phyloP scores from a whole-genome alignment of 1,140 invertebrate genomes.

The Belonocnema kinseyi region DNA sequence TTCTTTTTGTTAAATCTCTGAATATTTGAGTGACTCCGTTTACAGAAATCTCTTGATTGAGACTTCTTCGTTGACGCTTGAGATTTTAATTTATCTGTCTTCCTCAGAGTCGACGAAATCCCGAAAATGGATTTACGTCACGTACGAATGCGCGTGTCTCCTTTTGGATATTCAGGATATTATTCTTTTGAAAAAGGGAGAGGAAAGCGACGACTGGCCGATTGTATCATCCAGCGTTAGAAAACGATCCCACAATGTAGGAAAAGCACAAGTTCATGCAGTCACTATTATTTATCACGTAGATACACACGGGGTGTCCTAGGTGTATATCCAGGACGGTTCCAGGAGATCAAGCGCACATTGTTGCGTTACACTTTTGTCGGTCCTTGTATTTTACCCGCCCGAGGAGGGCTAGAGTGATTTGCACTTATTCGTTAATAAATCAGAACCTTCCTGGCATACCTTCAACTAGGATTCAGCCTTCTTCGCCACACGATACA shows the following conservation, averaged over 20 bases:
- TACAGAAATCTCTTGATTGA: not conserved
- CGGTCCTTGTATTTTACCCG: slow-evolving; percentile 55
- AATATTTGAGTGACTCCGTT: not conserved
- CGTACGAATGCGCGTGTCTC: slow-evolving; percentile 22
- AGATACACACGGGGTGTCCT: slow-evolving; percentile 47
- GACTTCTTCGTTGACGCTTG: not conserved
- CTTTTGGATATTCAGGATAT: slow-evolving; percentile 32
- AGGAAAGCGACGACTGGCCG: slow-evolving; percentile 25
- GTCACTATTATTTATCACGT: slow-evolving; percentile 69
- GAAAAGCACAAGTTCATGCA: slow-evolving; percentile 71
- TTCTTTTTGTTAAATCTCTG: not conserved
- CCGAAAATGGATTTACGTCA: slow-evolving; percentile 35
- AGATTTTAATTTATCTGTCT: not conserved
- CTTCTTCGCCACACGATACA: slow-evolving; percentile 35
- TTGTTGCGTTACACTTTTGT: slow-evolving; percentile 69
- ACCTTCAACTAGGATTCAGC: slow-evolving; percentile 43
- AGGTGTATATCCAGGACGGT: slow-evolving; percentile 53
- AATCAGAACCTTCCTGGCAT: slow-evolving; percentile 60
- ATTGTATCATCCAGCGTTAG: slow-evolving; percentile 51
- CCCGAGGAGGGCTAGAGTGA: slow-evolving; percentile 58
- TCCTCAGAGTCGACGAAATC: slow-evolving; percentile 33
- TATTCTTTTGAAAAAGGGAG: slow-evolving; percentile 40
- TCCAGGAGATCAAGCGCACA: slow-evolving; percentile 63
- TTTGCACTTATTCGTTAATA: slow-evolving; percentile 72
- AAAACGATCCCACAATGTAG: slow-evolving; percentile 53